These are phyloP conservation scores for Drosophila nigritarsus DNA, from an alignment of 2,888 invertebrate genomes.

Conservation along the genomic window DNA sequence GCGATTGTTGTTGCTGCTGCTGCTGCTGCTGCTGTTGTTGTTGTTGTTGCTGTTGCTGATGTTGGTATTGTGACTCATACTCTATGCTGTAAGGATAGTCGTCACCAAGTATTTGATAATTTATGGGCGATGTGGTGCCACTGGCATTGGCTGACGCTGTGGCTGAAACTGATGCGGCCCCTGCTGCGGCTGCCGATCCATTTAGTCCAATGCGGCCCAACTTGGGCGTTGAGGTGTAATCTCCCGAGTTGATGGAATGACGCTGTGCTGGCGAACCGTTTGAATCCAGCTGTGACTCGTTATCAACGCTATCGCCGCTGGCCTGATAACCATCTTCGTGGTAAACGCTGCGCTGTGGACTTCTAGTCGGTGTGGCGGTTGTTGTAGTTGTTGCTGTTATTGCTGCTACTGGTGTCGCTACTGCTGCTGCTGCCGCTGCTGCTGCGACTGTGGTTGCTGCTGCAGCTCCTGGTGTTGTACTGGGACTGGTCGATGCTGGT, in stretches of 20 bases:
- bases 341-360: constrained; percentile 73
- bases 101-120: constrained; percentile 71
- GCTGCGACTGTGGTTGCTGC: constrained; percentile 17
- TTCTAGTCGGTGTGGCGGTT: constrained; percentile 65
- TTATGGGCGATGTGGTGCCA: constrained; percentile 70
- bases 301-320: constrained; percentile 56
- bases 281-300: constrained; percentile 51
- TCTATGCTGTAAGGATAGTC: constrained; percentile 70
- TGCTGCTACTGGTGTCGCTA: constrained; percentile 18
- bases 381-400: constrained; percentile 13
- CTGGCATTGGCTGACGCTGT: constrained; percentile 49
- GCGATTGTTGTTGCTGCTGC: constrained; percentile 33
- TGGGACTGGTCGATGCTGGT: constrained; percentile 35
- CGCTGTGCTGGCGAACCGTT: constrained; percentile 68
- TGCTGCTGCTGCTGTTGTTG: constrained; percentile 39
- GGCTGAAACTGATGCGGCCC: constrained; percentile 12
- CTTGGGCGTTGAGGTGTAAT: constrained; percentile 80
- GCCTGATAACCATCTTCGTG: constrained; percentile 74
- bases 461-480: constrained; percentile 22
- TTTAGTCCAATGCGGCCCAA: constrained; percentile 51
- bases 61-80: constrained; percentile 53
- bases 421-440: constrained; percentile 18
- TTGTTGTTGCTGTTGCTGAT: constrained; percentile 31
- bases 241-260: constrained; percentile 78
- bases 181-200: constrained; percentile 9